phyloP scores from a whole-genome alignment of 2,113 vertebrate genomes.

The Macquaria ambigua region DNA sequence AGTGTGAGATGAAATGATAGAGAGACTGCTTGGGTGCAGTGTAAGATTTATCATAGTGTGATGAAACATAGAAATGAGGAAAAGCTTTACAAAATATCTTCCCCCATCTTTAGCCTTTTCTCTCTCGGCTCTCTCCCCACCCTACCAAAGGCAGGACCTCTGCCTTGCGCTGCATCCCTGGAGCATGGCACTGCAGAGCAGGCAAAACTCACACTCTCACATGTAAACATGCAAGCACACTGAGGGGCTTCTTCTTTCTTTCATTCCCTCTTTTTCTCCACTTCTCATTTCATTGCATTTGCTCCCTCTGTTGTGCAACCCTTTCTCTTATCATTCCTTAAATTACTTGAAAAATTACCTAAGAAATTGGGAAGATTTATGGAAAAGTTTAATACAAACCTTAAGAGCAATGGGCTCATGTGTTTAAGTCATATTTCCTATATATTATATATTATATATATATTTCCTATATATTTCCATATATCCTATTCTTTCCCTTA shows the following conservation, averaged over 20 bases:
- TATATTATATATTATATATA: too few species aligned
- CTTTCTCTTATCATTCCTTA: background rate
- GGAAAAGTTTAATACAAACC: slow-evolving; percentile 9
- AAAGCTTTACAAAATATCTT: slow-evolving; percentile 14
- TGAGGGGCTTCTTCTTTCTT: background rate
- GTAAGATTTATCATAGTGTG: background rate
- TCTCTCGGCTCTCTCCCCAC: slow-evolving; percentile 30
- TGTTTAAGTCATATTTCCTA: slow-evolving; percentile 18
- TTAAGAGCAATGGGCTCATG: slow-evolving; percentile 10
- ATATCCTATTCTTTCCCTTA: slow-evolving; percentile 57
- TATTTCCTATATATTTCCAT: too few species aligned
- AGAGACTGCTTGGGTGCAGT: background rate
- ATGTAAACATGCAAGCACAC: slow-evolving; percentile 1
- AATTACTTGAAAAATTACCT: background rate
- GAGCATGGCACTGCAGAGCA: slow-evolving; percentile 57
- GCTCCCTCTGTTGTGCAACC: background rate
- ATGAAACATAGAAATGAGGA: slow-evolving; percentile 25
- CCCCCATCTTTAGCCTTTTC: slow-evolving; percentile 8
- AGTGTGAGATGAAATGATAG: background rate
- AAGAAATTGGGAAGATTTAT: background rate
- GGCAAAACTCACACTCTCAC: slow-evolving; percentile 16
- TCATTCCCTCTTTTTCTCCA: background rate
- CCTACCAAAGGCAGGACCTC: slow-evolving; percentile 25
- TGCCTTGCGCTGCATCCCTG: slow-evolving; percentile 62
- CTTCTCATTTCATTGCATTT: slow-evolving; percentile 9